These are phyloP conservation scores for Hanleya hanleyi DNA, from an alignment of 2,888 invertebrate species.

Conservation along the genomic window DNA sequence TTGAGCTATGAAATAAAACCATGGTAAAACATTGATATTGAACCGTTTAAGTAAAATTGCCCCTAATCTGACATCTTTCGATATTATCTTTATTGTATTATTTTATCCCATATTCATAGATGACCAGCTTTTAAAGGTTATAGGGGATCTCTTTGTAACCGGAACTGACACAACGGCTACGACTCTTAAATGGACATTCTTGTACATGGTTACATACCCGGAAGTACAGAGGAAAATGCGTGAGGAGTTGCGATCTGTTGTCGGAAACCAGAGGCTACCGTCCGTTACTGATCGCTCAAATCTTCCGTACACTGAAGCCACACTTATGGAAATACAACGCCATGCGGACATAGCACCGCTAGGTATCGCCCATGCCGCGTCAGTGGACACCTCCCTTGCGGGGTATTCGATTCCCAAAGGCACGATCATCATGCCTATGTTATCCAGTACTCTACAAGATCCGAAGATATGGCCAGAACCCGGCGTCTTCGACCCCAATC, in stretches of 20 bases:
- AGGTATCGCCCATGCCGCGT: conserved; percentile 8
- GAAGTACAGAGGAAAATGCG: conserved; percentile 27
- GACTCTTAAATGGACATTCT: conserved; percentile 34
- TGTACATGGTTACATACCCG: conserved; percentile 30
- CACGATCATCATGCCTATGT: conserved; percentile 37
- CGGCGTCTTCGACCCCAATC: conserved; percentile 35
- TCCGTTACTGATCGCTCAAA: conserved; percentile 15
- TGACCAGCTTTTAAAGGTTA: conserved; percentile 37
- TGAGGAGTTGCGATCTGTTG: conserved; percentile 71
- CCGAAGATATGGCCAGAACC: conserved; percentile 36
- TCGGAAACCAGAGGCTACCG: conserved; percentile 51
- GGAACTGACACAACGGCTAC: conserved; percentile 40
- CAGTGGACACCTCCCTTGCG: conserved; percentile 43
- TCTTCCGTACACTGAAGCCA: conserved; percentile 15
- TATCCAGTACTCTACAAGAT: conserved; percentile 40
- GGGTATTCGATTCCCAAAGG: conserved; percentile 52
- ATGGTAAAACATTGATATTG: no score
- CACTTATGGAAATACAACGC: conserved; percentile 20
- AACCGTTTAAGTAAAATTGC: no score
- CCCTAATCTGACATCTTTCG: no score
- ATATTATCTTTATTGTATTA: no score
- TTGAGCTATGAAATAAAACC: no score
- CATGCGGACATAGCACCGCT: conserved; percentile 22
- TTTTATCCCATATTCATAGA: no score
- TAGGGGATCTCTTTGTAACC: conserved; percentile 37